Conservation (phyloP, 2,797 vertebrate genomes). For the Gymnocypris eckloni region DNA sequence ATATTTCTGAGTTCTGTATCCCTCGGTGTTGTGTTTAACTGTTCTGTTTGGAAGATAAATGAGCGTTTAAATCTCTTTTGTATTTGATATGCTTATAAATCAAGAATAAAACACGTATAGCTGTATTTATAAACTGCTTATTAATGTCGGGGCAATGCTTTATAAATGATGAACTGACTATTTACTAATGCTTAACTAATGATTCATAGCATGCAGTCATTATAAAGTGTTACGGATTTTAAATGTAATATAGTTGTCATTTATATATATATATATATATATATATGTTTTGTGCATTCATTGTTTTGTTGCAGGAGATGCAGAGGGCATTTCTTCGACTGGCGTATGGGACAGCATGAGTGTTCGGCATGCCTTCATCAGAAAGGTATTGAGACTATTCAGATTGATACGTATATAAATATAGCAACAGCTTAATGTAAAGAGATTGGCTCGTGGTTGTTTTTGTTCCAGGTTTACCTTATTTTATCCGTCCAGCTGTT, state of each 20-base stretch:
- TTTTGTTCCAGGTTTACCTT: conserved; percentile 84
- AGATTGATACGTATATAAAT: background rate
- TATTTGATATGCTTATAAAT: too few relatives aligned
- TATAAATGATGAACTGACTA: too few relatives aligned
- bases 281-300: background rate
- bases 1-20: too few relatives aligned
- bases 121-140: too few relatives aligned
- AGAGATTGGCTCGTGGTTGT: conserved; percentile 19
- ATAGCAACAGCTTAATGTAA: background rate
- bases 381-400: conserved; percentile 78
- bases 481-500: conserved; percentile 89
- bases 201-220: too few relatives aligned
- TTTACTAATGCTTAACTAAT: too few relatives aligned
- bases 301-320: conserved; percentile 68
- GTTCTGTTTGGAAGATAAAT: too few relatives aligned
- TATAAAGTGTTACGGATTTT: too few relatives aligned
- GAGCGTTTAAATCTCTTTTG: too few relatives aligned
- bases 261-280: background rate
- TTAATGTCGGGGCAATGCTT: too few relatives aligned
- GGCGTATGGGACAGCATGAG: conserved; percentile 82
- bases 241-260: background rate
- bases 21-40: too few relatives aligned
- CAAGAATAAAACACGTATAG: too few relatives aligned
- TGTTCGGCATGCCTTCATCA: conserved; percentile 89
- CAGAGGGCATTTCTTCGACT: conserved; percentile 69